A percentile compares a stretch with the other conserved stretches of the same genome.
Conservation (phyloP, 2,113 vertebrate genomes). For the Notothenia rossii region DNA sequence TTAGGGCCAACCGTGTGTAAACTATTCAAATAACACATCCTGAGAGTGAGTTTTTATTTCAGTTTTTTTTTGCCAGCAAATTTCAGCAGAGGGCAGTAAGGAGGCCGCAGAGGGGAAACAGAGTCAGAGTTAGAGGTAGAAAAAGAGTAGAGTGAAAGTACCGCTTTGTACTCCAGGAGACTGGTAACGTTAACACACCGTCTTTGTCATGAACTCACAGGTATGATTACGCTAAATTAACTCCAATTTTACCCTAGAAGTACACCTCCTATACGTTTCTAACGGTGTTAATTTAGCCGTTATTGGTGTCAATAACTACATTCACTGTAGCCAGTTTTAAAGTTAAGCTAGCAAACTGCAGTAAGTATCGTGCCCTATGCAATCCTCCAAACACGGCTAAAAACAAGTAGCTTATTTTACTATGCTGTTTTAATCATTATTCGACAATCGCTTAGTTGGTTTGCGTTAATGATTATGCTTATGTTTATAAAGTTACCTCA, state of each 20-base stretch:
- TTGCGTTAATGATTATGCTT: not conserved
- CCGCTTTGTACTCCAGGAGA: not conserved
- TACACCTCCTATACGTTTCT: not conserved
- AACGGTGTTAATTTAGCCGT: not conserved
- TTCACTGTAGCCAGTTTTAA: constrained; percentile 2
- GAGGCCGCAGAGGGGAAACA: too few relatives aligned
- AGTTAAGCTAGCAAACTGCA: constrained; percentile 55
- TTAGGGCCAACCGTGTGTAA: too few relatives aligned
- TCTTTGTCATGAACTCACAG: constrained; percentile 60
- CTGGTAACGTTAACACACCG: not conserved
- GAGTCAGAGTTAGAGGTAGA: too few relatives aligned
- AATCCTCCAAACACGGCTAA: not conserved
- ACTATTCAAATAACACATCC: too few relatives aligned
- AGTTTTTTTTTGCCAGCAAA: too few relatives aligned
- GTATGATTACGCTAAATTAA: constrained; percentile 35
- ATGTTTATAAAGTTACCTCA: too few relatives aligned
- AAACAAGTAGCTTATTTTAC: not conserved
- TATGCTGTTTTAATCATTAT: not conserved
- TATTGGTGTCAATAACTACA: not conserved
- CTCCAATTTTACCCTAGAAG: not conserved
- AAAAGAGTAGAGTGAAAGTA: too few relatives aligned
- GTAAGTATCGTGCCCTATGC: constrained; percentile 57
- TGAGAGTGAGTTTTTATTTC: too few relatives aligned
- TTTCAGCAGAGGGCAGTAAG: too few relatives aligned
- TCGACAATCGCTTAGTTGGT: not conserved